These are phyloP conservation scores for Thelaira solivaga DNA, from an alignment of 2,888 invertebrate genomes.

Conservation along the genomic window DNA sequence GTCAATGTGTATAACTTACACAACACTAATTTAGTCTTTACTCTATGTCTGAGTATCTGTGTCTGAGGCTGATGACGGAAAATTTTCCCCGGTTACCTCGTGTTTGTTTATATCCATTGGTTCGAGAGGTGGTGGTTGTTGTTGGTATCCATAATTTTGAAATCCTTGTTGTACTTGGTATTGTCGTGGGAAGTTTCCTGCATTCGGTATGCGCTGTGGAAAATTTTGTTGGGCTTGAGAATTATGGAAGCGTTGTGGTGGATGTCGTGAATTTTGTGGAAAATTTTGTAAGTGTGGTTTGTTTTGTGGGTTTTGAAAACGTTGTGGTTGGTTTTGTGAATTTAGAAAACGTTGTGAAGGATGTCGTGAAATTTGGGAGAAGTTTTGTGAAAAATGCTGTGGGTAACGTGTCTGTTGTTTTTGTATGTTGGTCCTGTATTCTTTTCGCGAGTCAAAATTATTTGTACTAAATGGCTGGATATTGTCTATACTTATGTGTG, in stretches of 20 bases:
- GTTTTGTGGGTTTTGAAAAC: neutral
- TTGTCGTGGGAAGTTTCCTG: neutral
- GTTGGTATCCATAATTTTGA: conserved; percentile 4
- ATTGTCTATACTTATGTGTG: neutral
- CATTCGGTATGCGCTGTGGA: neutral
- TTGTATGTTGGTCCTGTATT: neutral
- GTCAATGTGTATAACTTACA: too few relatives aligned
- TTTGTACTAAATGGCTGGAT: neutral
- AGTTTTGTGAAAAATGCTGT: neutral
- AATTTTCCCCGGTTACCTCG: conserved; percentile 35
- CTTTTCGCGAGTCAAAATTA: neutral
- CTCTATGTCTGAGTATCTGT: conserved; percentile 43
- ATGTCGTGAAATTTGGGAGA: neutral
- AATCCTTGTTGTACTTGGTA: neutral
- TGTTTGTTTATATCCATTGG: conserved; percentile 50
- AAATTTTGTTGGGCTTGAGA: neutral
- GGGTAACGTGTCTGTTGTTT: neutral
- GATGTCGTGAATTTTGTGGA: neutral
- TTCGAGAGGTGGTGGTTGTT: conserved; percentile 11
- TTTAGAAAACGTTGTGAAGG: neutral
- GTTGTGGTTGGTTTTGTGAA: neutral
- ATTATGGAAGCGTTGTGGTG: neutral
- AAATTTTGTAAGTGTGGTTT: neutral
- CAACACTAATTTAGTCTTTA: conserved; percentile 38
- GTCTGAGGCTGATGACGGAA: conserved; percentile 36